Conservation (phyloP, 2,888 invertebrate genomes). For the Petrophora chlorosata region DNA sequence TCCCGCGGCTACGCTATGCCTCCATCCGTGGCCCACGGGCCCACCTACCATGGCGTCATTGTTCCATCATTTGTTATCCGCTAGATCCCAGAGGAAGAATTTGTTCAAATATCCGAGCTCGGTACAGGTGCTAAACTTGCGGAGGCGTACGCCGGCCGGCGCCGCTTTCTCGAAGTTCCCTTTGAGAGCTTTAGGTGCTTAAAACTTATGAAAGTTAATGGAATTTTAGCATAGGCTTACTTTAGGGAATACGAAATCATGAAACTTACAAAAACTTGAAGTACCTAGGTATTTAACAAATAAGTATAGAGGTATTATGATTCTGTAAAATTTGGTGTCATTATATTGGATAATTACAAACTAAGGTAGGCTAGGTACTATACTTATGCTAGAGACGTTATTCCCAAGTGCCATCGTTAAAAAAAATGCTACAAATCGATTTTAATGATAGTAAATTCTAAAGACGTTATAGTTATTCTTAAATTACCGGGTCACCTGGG, state of each 20-base stretch:
- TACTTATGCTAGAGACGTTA: too few species aligned
- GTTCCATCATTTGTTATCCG: slow-evolving; percentile 68
- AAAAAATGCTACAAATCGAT: too few species aligned
- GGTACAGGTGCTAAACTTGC: slow-evolving; percentile 34
- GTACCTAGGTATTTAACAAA: not conserved
- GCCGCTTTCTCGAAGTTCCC: slow-evolving; percentile 20
- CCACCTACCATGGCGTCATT: slow-evolving; percentile 59
- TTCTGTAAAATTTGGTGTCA: too few species aligned
- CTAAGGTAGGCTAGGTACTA: too few species aligned
- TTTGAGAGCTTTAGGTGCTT: slow-evolving; percentile 31
- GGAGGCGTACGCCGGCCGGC: slow-evolving; percentile 10
- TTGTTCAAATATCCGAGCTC: slow-evolving; percentile 22
- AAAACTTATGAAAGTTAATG: slow-evolving; percentile 36
- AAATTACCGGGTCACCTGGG: too few species aligned
- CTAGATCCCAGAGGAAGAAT: slow-evolving; percentile 54
- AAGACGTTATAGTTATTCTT: too few species aligned
- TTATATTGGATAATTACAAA: too few species aligned
- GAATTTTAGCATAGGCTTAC: slow-evolving; percentile 35
- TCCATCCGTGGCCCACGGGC: slow-evolving; percentile 52
- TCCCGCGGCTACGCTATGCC: slow-evolving; percentile 52
- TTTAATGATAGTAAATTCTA: too few species aligned
- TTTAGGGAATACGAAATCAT: slow-evolving; percentile 33
- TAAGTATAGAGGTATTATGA: not conserved
- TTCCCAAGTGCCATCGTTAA: too few species aligned
- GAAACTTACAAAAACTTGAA: slow-evolving; percentile 21